phyloP scores from a whole-genome alignment of 2,888 invertebrate genomes.

The Ecdyonurus torrentis region DNA sequence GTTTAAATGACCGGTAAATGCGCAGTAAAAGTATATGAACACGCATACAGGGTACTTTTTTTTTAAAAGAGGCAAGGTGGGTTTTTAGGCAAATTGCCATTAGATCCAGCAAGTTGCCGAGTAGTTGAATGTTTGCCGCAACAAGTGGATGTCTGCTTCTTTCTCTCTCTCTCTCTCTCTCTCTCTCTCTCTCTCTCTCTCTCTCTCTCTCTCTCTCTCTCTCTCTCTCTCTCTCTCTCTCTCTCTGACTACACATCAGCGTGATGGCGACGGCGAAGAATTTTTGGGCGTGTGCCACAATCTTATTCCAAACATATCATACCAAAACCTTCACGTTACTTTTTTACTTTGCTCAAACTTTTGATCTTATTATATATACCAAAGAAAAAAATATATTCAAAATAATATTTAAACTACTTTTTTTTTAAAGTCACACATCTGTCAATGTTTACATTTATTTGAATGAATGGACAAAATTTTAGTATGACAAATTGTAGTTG shows the following conservation, averaged over 20 bases:
- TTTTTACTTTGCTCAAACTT: background rate
- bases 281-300: background rate
- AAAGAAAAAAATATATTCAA: too few species aligned
- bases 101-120: constrained; percentile 10
- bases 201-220: too few species aligned
- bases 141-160: background rate
- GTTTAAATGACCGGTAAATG: too few species aligned
- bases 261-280: background rate
- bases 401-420: too few species aligned
- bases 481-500: too few species aligned
- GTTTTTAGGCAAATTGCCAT: background rate
- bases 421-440: too few species aligned
- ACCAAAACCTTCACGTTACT: background rate
- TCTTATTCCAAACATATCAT: background rate
- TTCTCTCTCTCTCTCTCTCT: too few species aligned
- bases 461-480: too few species aligned
- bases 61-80: background rate
- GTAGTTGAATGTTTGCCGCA: background rate
- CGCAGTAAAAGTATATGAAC: background rate
- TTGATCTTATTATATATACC: background rate
- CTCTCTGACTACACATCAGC: background rate
- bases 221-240: too few species aligned
- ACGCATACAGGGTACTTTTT: background rate
- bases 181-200: too few species aligned
- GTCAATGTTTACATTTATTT: too few species aligned